Evolutionary conservation across 1,140 invertebrate genomes (phyloP).

Genomic region (Conus betulinus): DNA sequence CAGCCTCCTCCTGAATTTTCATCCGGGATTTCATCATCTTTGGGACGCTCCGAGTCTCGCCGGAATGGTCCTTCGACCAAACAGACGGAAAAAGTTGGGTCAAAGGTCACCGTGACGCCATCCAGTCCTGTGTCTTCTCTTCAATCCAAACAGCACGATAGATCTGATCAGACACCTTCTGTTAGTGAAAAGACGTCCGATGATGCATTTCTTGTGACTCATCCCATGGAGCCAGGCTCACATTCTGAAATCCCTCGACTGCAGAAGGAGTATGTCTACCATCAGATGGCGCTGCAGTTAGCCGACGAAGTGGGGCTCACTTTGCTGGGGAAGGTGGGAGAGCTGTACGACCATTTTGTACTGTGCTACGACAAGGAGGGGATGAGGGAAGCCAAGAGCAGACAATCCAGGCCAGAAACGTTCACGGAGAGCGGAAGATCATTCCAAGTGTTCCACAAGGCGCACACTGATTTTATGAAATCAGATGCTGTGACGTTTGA

Average conservation of each 20-base stretch:
- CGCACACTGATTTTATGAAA: constrained; percentile 13
- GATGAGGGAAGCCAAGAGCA: no score
- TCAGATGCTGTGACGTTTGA: constrained; percentile 26
- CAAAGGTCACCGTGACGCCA: neutral
- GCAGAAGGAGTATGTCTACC: constrained; percentile 12
- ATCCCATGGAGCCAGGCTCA: neutral
- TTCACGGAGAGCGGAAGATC: neutral
- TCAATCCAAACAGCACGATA: neutral
- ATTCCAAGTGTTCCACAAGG: constrained; percentile 18
- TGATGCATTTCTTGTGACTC: neutral
- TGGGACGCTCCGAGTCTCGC: no score
- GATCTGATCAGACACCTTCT: neutral
- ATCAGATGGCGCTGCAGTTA: constrained; percentile 26
- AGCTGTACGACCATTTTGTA: constrained; percentile 50
- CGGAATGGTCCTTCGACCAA: no score
- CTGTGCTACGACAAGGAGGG: constrained; percentile 29
- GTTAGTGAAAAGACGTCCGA: neutral
- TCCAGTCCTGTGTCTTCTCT: no score
- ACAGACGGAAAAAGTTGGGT: neutral
- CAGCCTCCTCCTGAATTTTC: no score
- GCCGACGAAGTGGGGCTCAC: constrained; percentile 46
- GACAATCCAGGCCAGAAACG: neutral
- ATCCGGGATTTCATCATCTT: no score
- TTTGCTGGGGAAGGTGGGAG: constrained; percentile 44
- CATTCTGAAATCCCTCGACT: neutral